A percentile compares a stretch with the other conserved stretches of the same genome.
These are phyloP conservation scores for Corythornis cristatus DNA, from an alignment of 2,113 vertebrate genomes.

Conservation along the genomic window DNA sequence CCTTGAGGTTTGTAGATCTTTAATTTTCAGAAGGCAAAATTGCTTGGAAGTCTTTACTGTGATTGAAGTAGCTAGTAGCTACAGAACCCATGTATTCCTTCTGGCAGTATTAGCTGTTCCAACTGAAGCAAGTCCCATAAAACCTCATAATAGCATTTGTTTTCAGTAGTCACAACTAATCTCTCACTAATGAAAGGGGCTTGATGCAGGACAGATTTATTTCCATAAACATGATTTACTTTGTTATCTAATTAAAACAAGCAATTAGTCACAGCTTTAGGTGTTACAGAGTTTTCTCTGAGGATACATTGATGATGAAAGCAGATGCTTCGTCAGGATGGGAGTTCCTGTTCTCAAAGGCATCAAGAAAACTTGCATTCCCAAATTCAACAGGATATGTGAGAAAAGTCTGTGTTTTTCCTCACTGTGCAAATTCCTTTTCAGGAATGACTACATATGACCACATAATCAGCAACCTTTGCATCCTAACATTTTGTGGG, in stretches of 20 bases:
- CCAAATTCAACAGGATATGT: neutral
- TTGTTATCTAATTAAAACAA: neutral
- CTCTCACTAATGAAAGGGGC: neutral
- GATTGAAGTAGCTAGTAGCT: neutral
- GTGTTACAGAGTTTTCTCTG: neutral
- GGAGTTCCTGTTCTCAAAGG: neutral
- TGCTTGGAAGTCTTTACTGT: neutral
- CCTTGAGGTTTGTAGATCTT: neutral
- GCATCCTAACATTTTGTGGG: neutral
- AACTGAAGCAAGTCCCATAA: neutral
- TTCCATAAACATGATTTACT: conserved; percentile 29
- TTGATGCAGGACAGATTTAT: neutral
- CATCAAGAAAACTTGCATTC: neutral
- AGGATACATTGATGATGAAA: neutral
- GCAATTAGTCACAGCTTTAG: neutral
- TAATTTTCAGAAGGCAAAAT: conserved; percentile 21
- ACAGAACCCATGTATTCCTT: neutral
- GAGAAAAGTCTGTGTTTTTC: neutral
- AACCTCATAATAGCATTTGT: neutral
- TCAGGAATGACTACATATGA: neutral
- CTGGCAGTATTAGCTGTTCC: neutral
- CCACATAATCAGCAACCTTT: neutral
- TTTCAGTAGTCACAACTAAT: neutral
- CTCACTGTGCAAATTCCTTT: neutral
- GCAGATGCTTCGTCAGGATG: neutral